Evolutionary conservation across 2,888 invertebrate genomes (phyloP).

Genomic region (Drosophila cognata): DNA sequence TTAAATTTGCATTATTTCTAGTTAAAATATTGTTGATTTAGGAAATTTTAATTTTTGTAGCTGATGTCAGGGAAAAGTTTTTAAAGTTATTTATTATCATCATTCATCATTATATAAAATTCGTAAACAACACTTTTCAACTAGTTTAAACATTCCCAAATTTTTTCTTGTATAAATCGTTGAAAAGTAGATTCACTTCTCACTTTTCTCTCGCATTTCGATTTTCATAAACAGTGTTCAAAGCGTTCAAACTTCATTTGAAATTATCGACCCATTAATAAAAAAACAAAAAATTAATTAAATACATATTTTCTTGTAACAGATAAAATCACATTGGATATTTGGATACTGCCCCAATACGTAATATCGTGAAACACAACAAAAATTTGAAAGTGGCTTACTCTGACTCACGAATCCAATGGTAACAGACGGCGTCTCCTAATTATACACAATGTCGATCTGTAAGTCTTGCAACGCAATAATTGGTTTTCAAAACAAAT

Average conservation of each 20-base stretch:
- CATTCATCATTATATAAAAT: not conserved
- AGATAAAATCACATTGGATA: not conserved
- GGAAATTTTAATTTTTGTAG: not conserved
- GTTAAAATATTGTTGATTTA: not conserved
- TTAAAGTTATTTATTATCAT: not conserved
- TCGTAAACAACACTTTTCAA: not conserved
- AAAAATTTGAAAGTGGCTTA: constrained; percentile 27
- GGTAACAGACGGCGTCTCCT: not conserved
- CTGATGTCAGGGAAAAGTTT: not conserved
- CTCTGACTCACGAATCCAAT: constrained; percentile 21
- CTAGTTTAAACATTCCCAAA: not conserved
- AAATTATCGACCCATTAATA: not conserved
- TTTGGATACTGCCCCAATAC: not conserved
- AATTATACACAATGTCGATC: constrained; percentile 6
- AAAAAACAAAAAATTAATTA: not conserved
- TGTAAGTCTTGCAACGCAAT: constrained; percentile 9
- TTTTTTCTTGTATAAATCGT: too few relatives aligned
- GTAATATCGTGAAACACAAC: constrained; percentile 7
- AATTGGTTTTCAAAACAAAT: constrained; percentile 34
- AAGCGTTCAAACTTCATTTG: not conserved
- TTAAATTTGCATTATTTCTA: not conserved
- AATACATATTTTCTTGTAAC: not conserved
- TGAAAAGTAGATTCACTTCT: not conserved
- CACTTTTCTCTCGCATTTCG: not conserved
- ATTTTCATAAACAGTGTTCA: not conserved